These are phyloP conservation scores for Xestia sexstrigata DNA, from an alignment of 2,888 invertebrate genomes.

Conservation along the genomic window DNA sequence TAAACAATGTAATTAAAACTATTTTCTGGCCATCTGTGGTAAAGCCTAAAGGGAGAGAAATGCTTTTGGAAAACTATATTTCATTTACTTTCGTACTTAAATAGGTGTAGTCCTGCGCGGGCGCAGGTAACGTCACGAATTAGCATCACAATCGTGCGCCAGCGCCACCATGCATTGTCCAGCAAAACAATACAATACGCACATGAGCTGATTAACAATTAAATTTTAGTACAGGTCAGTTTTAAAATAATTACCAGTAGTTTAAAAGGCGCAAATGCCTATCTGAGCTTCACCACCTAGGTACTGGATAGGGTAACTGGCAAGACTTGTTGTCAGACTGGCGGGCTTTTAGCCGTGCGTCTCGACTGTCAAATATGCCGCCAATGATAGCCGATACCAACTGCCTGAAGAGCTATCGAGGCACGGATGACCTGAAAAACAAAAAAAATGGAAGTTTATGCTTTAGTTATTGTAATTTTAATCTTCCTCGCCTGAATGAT, in stretches of 20 bases:
- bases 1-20: neutral
- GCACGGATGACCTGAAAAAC: neutral
- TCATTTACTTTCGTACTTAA: neutral
- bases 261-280: neutral
- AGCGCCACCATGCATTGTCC: constrained; percentile 60
- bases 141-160: constrained; percentile 69
- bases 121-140: constrained; percentile 66
- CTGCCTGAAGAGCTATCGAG: neutral
- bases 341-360: neutral
- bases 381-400: neutral
- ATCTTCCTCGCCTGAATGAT: neutral
- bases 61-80: neutral
- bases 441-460: neutral
- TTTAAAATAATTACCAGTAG: neutral
- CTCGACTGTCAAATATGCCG: neutral
- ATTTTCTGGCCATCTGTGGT: neutral
- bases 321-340: neutral
- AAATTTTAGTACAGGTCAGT: constrained; percentile 14
- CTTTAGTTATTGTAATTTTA: neutral
- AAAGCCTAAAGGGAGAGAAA: neutral
- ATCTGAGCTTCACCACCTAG: neutral
- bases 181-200: constrained; percentile 59
- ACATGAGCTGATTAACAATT: constrained; percentile 57
- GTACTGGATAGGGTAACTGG: neutral
- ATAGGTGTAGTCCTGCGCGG: constrained; percentile 32